Evolutionary conservation across 2,113 vertebrate genomes (phyloP).

Genomic region (Vulpes ferrilata): DNA sequence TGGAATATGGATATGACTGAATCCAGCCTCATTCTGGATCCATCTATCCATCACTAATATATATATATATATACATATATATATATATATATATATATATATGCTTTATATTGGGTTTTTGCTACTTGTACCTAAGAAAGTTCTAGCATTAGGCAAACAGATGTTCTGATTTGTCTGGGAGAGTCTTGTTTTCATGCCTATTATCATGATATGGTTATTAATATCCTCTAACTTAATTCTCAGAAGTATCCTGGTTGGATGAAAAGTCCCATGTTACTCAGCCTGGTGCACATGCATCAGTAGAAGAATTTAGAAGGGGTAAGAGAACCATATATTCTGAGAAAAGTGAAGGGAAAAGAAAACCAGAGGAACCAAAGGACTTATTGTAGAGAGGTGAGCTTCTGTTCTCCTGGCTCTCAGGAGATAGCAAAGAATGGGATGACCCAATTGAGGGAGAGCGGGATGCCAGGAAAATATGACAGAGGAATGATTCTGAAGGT

Average conservation of each 20-base stretch:
- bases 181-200: not conserved
- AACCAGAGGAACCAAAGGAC: not conserved
- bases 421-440: not conserved
- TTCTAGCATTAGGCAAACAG: not conserved
- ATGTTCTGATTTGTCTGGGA: not conserved
- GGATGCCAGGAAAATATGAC: accelerated
- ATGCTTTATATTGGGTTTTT: not conserved
- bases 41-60: too few relatives aligned
- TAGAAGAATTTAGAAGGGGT: not conserved
- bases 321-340: not conserved
- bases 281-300: accelerated
- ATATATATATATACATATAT: too few relatives aligned
- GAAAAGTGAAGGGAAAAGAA: not conserved
- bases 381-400: not conserved
- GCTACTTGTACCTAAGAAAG: not conserved
- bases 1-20: not conserved
- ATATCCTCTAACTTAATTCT: not conserved
- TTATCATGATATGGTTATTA: not conserved
- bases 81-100: too few relatives aligned
- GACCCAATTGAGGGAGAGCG: accelerated
- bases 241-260: not conserved
- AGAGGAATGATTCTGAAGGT: too few relatives aligned
- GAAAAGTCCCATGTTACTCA: not conserved
- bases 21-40: not conserved
- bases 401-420: not conserved